phyloP scores from a whole-genome alignment of 2,113 vertebrate species.

The Bombycilla garrulus region DNA sequence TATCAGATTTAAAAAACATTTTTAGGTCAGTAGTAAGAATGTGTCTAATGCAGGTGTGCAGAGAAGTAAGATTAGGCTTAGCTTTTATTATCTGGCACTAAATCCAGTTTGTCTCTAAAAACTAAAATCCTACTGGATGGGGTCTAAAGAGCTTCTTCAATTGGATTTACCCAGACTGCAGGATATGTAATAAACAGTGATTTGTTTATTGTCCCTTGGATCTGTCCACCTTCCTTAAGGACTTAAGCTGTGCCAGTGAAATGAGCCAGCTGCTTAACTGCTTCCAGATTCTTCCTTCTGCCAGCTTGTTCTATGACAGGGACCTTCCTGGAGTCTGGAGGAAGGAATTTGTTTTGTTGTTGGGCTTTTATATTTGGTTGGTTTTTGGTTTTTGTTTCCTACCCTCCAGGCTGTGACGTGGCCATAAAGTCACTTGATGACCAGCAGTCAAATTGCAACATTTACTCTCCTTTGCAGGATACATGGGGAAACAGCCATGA shows the following conservation, averaged over 20 bases:
- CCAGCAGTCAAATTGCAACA: neutral
- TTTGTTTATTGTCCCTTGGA: neutral
- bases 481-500: accelerated
- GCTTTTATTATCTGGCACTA: neutral
- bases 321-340: neutral
- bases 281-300: neutral
- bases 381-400: neutral
- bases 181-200: neutral
- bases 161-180: neutral
- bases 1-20: neutral
- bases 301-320: neutral
- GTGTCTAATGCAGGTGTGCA: neutral
- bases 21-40: neutral
- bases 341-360: neutral
- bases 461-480: neutral
- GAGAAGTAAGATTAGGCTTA: neutral
- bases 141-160: neutral
- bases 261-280: neutral
- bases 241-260: neutral
- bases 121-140: neutral
- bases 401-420: neutral
- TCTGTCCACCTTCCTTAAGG: neutral
- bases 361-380: neutral
- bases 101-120: neutral
- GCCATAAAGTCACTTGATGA: neutral